A percentile compares a stretch with the other conserved stretches of the same genome.
Conservation (phyloP, 2,888 invertebrate species). For the Melanotus villosus region DNA sequence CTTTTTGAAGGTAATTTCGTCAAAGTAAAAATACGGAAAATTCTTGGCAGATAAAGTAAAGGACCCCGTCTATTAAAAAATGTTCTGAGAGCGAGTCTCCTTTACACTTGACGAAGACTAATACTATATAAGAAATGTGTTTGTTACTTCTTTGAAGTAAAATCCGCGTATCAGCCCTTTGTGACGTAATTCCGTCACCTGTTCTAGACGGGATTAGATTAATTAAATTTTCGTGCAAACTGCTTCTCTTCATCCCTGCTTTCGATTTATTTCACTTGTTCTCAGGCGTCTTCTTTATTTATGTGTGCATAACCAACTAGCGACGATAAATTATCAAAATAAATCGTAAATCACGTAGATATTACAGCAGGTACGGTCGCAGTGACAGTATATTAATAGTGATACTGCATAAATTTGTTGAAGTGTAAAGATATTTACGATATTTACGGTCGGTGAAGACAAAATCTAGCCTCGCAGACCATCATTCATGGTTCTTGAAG, state of each 20-base stretch:
- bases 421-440: slow-evolving; percentile 41
- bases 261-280: slow-evolving; percentile 34
- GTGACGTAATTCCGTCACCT: slow-evolving; percentile 37
- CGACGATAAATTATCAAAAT: slow-evolving; percentile 38
- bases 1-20: too few relatives aligned
- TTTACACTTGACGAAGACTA: neutral
- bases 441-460: slow-evolving; percentile 42
- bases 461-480: slow-evolving; percentile 35
- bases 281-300: slow-evolving; percentile 27
- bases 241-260: slow-evolving; percentile 23
- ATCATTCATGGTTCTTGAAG: slow-evolving; percentile 43
- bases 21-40: too few relatives aligned
- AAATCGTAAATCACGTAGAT: slow-evolving; percentile 34
- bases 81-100: neutral
- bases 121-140: slow-evolving; percentile 25
- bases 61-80: neutral
- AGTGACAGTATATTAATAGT: slow-evolving; percentile 40
- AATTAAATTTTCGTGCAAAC: slow-evolving; percentile 40
- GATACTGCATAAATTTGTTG: slow-evolving; percentile 41
- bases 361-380: slow-evolving; percentile 29
- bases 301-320: slow-evolving; percentile 25
- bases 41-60: too few relatives aligned
- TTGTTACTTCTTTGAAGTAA: slow-evolving; percentile 38
- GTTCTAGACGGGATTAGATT: slow-evolving; percentile 31
- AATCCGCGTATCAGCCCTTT: slow-evolving; percentile 29